Percentiles rank a stretch among this genome's conserved stretches.
These are phyloP conservation scores for Trichogramma evanescens DNA, from an alignment of 2,888 invertebrate genomes.

Conservation along the genomic window DNA sequence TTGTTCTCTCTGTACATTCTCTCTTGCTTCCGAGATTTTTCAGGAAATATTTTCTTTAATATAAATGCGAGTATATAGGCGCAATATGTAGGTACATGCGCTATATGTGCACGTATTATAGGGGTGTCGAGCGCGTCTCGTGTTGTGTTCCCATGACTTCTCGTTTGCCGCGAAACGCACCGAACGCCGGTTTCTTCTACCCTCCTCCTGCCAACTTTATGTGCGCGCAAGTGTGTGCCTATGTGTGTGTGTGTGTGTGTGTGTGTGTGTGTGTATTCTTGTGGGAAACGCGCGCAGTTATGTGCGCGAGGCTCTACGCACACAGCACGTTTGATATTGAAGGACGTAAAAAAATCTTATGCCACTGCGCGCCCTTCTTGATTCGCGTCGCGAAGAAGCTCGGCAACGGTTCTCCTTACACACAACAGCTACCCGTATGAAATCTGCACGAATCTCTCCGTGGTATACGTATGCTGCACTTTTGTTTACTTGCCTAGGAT, in stretches of 20 bases:
- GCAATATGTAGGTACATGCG: too few species aligned
- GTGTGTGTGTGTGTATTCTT: slow-evolving; percentile 24
- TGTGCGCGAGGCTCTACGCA: too few species aligned
- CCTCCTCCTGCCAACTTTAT: slow-evolving; percentile 8
- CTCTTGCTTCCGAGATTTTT: slow-evolving; percentile 23
- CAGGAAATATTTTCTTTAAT: slow-evolving; percentile 21
- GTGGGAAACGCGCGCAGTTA: slow-evolving; percentile 40
- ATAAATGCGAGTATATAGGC: background rate
- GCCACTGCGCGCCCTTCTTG: slow-evolving; percentile 26
- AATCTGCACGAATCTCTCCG: too few species aligned
- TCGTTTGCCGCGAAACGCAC: background rate
- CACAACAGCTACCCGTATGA: background rate
- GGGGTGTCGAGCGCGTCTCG: slow-evolving; percentile 6
- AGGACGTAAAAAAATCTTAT: slow-evolving; percentile 36
- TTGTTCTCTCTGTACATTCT: slow-evolving; percentile 16
- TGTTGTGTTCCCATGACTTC: slow-evolving; percentile 21
- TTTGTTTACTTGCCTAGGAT: too few species aligned
- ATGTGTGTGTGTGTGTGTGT: background rate
- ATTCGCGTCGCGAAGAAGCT: too few species aligned
- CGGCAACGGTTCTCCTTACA: background rate
- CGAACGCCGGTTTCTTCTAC: background rate
- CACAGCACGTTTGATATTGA: slow-evolving; percentile 40
- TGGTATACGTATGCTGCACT: too few species aligned
- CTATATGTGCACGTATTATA: background rate
- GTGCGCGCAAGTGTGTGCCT: too few species aligned